Base-by-base conservation (phyloP, 2,113 vertebrate species). In the Numida meleagris region DNA sequence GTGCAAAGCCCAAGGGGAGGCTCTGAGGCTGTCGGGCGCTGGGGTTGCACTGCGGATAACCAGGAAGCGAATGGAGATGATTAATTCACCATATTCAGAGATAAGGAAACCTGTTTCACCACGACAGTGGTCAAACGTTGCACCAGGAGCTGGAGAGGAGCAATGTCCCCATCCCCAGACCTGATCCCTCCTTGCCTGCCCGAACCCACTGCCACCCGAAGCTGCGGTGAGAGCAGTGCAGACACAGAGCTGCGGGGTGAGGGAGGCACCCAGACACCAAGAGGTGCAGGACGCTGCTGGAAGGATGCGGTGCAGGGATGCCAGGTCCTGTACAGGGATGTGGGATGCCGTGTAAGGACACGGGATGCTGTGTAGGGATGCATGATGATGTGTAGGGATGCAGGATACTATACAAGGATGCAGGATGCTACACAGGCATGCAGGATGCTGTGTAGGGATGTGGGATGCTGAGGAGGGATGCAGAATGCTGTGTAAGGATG, bases 161-260 rank as follows among this genome's bases (percentile, higher is more conserved):
- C 4, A 1, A 27, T 1, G 29, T 5, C 27, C 46, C 79, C 42
- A 4, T 40, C 65, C 65, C 2, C 3, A 27, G 71, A 21, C 55
- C 31, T 27, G 10, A 12, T 12, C 0, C 23, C 57, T 82, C 46
- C n/a, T 50, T 10, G 1, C 40, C 40, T 4, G 4, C 50, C 55
- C 0, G 0, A 31, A 7, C 65, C 65, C 2, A 5, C 34, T 3
- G 66, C 2, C 0, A 8, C 4, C 36, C 82, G 10, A 36, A 0
- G 3, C 55, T 62, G 18, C 1, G 0, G 8, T 3, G 4, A 38
- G 57, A 34, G 45, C 1, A 33, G 0, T 67, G 2, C 9, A 43
- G 9, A 27, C 51, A 53, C 34, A 4, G 9, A 2, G 5, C 5
- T 4, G 18, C 6, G 72, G 83, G 65, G 0, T 9, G 14, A 25